Evolutionary conservation across 2,797 vertebrate genomes (phyloP).

Genomic region (Sarcoramphus papa): DNA sequence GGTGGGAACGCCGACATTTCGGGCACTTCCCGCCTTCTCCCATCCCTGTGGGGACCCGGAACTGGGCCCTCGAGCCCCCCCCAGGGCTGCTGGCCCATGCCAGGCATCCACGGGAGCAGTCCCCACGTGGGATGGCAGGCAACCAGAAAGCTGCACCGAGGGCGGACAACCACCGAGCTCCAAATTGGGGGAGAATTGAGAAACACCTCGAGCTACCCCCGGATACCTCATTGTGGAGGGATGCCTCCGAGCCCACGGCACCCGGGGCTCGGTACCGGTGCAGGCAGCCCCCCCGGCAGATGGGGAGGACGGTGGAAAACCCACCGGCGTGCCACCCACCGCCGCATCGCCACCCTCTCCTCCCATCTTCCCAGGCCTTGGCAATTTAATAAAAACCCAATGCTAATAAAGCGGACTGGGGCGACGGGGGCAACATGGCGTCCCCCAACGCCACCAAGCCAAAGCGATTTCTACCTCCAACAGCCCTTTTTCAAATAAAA

Average conservation of each 20-base stretch:
- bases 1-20: rapidly evolving
- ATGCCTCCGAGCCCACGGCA: rapidly evolving
- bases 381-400: neutral
- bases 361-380: neutral
- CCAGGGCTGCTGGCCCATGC: neutral
- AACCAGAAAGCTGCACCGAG: neutral
- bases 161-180: rapidly evolving
- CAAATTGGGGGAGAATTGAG: rapidly evolving
- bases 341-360: rapidly evolving
- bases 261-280: rapidly evolving
- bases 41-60: too few relatives aligned
- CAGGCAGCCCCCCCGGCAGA: neutral
- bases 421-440: neutral
- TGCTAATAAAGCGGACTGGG: rapidly evolving
- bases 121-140: rapidly evolving
- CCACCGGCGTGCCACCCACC: neutral
- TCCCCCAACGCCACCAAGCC: neutral
- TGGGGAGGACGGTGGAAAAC: neutral
- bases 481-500: neutral
- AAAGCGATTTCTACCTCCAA: neutral
- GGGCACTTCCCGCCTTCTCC: neutral
- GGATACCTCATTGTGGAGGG: neutral
- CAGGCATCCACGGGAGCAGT: neutral
- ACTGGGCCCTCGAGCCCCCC: neutral
- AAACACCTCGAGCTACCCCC: rapidly evolving